These are phyloP conservation scores for Heliopora coerulea DNA, from an alignment of 92 coral and sea anemone genomes.

Conservation along the genomic window DNA sequence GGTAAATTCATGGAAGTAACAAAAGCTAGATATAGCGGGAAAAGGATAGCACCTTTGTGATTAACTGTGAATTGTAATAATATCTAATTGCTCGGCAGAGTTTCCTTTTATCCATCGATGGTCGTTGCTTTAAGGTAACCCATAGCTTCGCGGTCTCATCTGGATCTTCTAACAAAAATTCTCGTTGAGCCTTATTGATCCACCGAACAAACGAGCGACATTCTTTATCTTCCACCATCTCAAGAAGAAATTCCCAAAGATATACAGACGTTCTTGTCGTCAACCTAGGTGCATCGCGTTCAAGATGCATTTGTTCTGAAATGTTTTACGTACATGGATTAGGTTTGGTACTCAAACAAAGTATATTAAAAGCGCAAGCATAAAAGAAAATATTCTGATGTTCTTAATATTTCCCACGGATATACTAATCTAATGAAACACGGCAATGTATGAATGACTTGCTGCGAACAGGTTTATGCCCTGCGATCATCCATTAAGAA, in stretches of 20 bases:
- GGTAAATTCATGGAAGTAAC: no score
- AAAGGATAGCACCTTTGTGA: slow-evolving; percentile 85
- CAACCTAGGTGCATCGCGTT: slow-evolving; percentile 1
- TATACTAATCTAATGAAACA: no score
- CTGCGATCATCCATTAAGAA: no score
- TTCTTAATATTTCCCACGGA: no score
- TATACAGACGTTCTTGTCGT: slow-evolving; percentile 72
- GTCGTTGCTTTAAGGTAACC: slow-evolving; percentile 87
- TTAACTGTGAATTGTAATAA: slow-evolving; percentile 86
- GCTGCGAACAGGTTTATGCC: no score
- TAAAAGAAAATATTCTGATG: no score
- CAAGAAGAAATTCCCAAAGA: slow-evolving; percentile 93
- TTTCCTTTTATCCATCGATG: slow-evolving; percentile 92
- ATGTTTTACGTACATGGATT: no score
- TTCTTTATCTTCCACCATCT: slow-evolving; percentile 80
- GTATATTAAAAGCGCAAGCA: no score
- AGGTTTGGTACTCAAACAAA: no score
- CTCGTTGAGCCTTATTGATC: slow-evolving; percentile 77
- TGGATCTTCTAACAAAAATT: slow-evolving; percentile 78
- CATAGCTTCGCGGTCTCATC: slow-evolving; percentile 94
- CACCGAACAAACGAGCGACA: slow-evolving; percentile 69
- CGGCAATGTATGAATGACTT: no score
- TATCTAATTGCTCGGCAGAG: slow-evolving; percentile 84
- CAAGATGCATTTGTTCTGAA: no score
- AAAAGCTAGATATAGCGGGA: no score